These are phyloP conservation scores for Typhlichthys eigenmanni DNA, from an alignment of 2,797 vertebrate species.

Conservation along the genomic window DNA sequence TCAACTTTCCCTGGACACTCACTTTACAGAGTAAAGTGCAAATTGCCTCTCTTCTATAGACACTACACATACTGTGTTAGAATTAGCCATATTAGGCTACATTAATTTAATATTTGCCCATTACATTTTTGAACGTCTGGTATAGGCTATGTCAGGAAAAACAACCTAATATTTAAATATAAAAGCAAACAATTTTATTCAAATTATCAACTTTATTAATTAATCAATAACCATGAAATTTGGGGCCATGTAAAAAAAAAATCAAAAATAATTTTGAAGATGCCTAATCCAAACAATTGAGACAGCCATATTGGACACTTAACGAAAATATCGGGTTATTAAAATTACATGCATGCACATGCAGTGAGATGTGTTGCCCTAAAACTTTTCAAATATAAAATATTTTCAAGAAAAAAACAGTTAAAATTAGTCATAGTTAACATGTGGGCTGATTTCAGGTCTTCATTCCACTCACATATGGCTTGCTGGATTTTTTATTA, in stretches of 20 bases:
- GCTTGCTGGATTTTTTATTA: constrained; percentile 67
- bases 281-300: too few species aligned
- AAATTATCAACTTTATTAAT: constrained; percentile 24
- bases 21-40: constrained; percentile 26
- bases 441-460: constrained; percentile 64
- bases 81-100: too few species aligned
- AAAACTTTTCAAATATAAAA: constrained; percentile 57
- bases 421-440: constrained; percentile 60
- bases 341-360: not conserved
- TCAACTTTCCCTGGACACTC: constrained; percentile 45
- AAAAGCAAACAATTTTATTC: constrained; percentile 25
- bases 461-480: constrained; percentile 70
- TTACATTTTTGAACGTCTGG: not conserved
- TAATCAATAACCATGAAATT: constrained; percentile 31
- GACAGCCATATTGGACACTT: constrained; percentile 10
- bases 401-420: constrained; percentile 55
- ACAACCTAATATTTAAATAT: not conserved
- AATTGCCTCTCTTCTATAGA: constrained; percentile 16
- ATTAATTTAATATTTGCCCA: too few species aligned
- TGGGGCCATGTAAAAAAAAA: constrained; percentile 4
- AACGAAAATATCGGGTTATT: not conserved
- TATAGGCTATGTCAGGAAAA: not conserved
- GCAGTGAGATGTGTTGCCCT: not conserved
- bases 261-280: constrained; percentile 11
- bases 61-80: not conserved